Base-by-base conservation (phyloP, 2,113 vertebrate genomes). In the Antechinus flavipes region DNA sequence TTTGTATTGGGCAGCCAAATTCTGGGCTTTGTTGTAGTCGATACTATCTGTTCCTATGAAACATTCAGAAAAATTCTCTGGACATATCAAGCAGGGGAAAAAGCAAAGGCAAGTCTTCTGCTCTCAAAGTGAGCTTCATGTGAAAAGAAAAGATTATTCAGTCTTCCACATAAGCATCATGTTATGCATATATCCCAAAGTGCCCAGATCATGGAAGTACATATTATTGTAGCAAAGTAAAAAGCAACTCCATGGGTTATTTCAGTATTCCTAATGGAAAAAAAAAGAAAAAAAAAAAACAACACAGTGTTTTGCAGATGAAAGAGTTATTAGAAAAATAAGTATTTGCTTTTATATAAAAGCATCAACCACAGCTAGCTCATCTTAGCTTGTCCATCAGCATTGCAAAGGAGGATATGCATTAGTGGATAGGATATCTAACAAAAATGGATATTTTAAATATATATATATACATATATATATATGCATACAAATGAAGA, bases 301-400 rank as follows among this genome's bases (percentile, higher is more conserved):
- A 52, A 52, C 50, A 52, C 50, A 7, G 50, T 52, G 97, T 96
- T 95, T 94, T 95, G 92, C 94, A 97, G 97, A 98, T 97, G 97
- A 98, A 97, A 97, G 96, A 98, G 96, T 98, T 97, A 97, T 97
- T 98, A 98, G 97, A 97, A 97, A 97, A 97, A 96, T 98, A 97
- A 98, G 96, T 97, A 96, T 97, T 93, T 91, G 97, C 89, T 97
- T 96, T 96, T 94, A 97, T 91, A 95, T 97, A 97, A 98, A 97
- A 98, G 97, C 96, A 95, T 95, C 96, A 68, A 58, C 97, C 97
- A 96, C 96, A 92, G 27, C 56, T 91, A 54, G 46, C 54, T 42
- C 8, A 30, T 91, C 93, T 93, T 55, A 94, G 25, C 90, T 25
- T 16, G 94, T 76, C 95, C 92, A 92, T 97, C 95, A 96, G 96